These are phyloP conservation scores for Pteromalus puparum DNA, from an alignment of 1,140 invertebrate species.

Conservation along the genomic window DNA sequence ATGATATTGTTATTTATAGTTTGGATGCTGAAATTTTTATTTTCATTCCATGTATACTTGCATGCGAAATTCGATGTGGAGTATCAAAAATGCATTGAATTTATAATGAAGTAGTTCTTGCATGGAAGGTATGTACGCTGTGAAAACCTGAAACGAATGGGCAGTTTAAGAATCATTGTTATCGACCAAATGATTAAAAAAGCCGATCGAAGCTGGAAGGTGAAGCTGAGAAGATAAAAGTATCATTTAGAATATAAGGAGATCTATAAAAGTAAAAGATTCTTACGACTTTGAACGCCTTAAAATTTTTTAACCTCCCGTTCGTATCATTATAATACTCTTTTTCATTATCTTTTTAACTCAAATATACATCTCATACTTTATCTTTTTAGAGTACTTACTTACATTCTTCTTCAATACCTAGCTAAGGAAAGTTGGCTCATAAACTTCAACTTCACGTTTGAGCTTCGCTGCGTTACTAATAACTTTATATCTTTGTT, in stretches of 20 bases:
- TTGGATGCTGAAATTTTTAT: neutral
- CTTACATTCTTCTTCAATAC: neutral
- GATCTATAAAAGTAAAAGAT: neutral
- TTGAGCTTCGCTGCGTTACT: neutral
- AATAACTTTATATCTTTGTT: slow-evolving; percentile 1
- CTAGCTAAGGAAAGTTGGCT: neutral
- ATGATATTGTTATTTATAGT: neutral
- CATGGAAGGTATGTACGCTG: neutral
- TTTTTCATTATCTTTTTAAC: neutral
- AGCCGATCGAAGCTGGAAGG: neutral
- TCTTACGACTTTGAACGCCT: neutral
- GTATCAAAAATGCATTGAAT: too few species aligned
- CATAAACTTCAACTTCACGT: neutral
- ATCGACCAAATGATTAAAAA: neutral
- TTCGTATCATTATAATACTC: neutral
- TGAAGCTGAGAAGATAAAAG: neutral
- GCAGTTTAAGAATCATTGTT: neutral
- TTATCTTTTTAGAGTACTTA: neutral
- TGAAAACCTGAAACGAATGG: neutral
- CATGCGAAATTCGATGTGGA: too few species aligned
- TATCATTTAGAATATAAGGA: neutral
- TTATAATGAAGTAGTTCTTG: too few species aligned
- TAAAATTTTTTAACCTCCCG: too few species aligned
- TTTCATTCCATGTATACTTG: neutral
- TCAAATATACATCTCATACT: neutral